phyloP scores from a whole-genome alignment of 2,888 invertebrate species.

The Anarsia innoxiella region DNA sequence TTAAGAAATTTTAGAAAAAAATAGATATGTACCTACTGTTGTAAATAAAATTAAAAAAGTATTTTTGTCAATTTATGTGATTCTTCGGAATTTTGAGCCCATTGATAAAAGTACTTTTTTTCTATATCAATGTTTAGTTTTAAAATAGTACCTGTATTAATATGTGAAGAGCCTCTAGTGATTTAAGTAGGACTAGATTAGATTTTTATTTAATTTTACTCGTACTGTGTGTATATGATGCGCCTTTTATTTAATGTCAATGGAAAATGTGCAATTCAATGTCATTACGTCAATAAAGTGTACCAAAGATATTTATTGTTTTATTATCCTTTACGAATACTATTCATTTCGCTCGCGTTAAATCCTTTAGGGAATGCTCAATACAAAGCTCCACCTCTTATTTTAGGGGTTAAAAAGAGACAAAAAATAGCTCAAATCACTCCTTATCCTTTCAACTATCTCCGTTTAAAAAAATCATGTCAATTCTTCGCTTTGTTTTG shows the following conservation, averaged over 20 bases:
- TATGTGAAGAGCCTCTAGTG: conserved; percentile 1
- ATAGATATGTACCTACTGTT: conserved; percentile 14
- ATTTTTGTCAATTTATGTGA: conserved; percentile 50
- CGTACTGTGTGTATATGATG: conserved; percentile 7
- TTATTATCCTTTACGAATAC: background rate
- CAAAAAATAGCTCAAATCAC: too few species aligned
- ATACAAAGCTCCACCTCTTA: too few species aligned
- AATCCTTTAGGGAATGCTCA: too few species aligned
- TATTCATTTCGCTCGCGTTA: too few species aligned
- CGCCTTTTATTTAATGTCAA: conserved; percentile 50
- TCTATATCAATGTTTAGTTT: conserved; percentile 20
- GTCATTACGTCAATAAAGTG: conserved; percentile 52
- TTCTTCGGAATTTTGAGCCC: conserved; percentile 53
- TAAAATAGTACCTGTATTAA: background rate
- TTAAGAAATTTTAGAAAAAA: too few species aligned
- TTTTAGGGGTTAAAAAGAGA: too few species aligned
- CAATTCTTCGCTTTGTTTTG: too few species aligned
- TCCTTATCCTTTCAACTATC: too few species aligned
- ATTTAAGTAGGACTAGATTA: conserved; percentile 5
- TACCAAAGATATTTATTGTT: conserved; percentile 32
- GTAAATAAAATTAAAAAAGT: conserved; percentile 48
- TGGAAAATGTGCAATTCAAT: conserved; percentile 56
- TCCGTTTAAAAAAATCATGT: too few species aligned
- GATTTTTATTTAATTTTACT: conserved; percentile 10
- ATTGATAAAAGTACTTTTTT: conserved; percentile 60